A percentile compares a stretch with the other conserved stretches of the same genome.
phyloP scores from a whole-genome alignment of 2,113 vertebrate species.

The Poeciliopsis turrubarensis region DNA sequence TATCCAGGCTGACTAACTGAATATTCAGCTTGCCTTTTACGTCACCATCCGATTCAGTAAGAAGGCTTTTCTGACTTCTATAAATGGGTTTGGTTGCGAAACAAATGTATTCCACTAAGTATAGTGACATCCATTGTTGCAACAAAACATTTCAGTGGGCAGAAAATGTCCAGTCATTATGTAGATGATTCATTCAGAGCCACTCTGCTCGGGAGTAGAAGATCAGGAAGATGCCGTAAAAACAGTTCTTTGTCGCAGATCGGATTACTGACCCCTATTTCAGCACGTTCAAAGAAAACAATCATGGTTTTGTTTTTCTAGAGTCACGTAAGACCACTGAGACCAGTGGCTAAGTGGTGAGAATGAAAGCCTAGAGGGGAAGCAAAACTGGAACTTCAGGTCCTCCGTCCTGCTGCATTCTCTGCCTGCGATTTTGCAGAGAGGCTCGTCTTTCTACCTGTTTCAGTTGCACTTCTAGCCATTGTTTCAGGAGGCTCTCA shows the following conservation, averaged over 20 bases:
- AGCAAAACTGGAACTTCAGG: slow-evolving; percentile 77
- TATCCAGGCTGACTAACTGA: no score
- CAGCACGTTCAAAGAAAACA: slow-evolving; percentile 72
- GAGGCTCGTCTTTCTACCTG: slow-evolving; percentile 38
- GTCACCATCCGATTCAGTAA: not conserved
- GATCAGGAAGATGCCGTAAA: slow-evolving; percentile 53
- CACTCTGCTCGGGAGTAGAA: slow-evolving; percentile 1
- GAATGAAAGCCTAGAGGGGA: slow-evolving; percentile 68
- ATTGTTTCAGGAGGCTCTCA: not conserved
- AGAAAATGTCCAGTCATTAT: not conserved
- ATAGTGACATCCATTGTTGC: not conserved
- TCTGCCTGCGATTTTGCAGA: slow-evolving; percentile 52
- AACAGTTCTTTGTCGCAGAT: slow-evolving; percentile 56
- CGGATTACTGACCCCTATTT: slow-evolving; percentile 73
- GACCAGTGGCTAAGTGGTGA: slow-evolving; percentile 59
- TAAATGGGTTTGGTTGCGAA: not conserved
- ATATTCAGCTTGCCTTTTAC: not conserved
- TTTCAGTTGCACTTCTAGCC: slow-evolving; percentile 38
- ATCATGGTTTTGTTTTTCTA: slow-evolving; percentile 76
- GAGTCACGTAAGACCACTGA: slow-evolving; percentile 70
- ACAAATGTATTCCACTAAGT: not conserved
- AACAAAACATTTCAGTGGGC: slow-evolving; percentile 16
- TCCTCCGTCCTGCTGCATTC: slow-evolving; percentile 43
- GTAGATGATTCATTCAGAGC: slow-evolving; percentile 14
- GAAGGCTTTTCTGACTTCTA: not conserved